Base-by-base conservation (phyloP, 2,888 invertebrate genomes). In the Tetragnatha montana region DNA sequence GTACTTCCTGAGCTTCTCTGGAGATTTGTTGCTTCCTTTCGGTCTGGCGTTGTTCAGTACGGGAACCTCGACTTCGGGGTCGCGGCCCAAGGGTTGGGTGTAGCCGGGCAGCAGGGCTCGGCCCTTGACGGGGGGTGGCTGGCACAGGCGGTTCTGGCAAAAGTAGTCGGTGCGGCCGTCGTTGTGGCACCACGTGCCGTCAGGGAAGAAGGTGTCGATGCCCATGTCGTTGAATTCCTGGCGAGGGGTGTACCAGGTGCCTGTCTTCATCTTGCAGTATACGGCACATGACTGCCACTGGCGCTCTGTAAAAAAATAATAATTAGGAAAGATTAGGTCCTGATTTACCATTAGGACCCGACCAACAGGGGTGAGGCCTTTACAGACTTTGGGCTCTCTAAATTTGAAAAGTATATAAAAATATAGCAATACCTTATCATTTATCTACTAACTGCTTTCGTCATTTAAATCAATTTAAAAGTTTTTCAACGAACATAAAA, bases 271-370 rank as follows among this genome's bases (percentile, higher is more conserved):
- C 60, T 95, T 95, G 93, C 96, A 97, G 94, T 96, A 97, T 92
- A 97, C 95, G 22, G 96, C 96, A 93, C 97, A 97, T 0, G 96
- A 96, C 95, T 96, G 96, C 96, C 96, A 96, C 92, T 96, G 95
- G 49, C 96, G 95, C 91, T 94, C 95, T 95, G 92, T 19, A 90
- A 92, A 60, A 19, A 76, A n/a, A 60, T 60, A 60, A 60, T 35
- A 35, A 35, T 35, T 2, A 35, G 4, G 35, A 2, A 35, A 2
- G 35, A 35, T 35, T 35, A 35, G 35, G 35, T 35, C 35, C 4
- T 35, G 35, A 35, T 35, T 35, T 35, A 35, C 35, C 35, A 35
- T 35, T 35, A 35, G 4, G 35, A n/a, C n/a, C 35, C 4, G 35
- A 35, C n/a, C n/a, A n/a, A 35, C 35, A 35, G 35, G 35, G 2